Evolutionary conservation across 1,140 invertebrate genomes (phyloP), one percentile per base, ranked within the genome.

Genomic region (Scaptomyza hsui): DNA sequence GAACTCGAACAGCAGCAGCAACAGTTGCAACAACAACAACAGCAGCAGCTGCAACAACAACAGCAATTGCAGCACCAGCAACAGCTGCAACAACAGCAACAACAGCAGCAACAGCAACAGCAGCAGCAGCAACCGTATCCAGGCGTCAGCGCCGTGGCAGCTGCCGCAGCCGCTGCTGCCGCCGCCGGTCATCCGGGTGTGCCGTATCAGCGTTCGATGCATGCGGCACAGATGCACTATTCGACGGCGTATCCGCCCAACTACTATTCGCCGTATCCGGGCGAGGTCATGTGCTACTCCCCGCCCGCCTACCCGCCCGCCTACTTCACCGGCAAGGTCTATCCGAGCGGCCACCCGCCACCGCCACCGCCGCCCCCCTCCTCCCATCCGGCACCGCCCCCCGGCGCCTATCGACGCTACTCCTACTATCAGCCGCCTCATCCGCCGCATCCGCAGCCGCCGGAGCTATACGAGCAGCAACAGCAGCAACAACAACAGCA

Each of bases 201-300:
- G 90, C 92, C 72, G 41, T 91, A 89, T 68, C 81, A 81, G 19
- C 89, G 89, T 44, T 91, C 85, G 32, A 89, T 89, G 75, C 83
- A 90, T 70, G 89, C 89, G 13, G 85, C 85, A 4, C 91, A 90
- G 70, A 91, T 89, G 77, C 92, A 91, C 65, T 92, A 90, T 67
- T 81, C 91, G 49, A 85, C 92, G 70, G 83, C 91, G 47, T 91
- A 91, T 78, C 93, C 93, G 65, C 92, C 93, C 59, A 93, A 94
- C 79, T 94, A 94, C 49, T 91, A 91, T 60, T 59, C 89, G 32
- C 89, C 90, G 60, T 91, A 91, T 83, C 90, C 89, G 59, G 76
- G 80, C 56, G 90, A 91, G 69, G 90, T 90, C 67, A 92, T 94
- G 79, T 94, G 93, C 91, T 94, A 94, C 85, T 93, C 93, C 67